These are phyloP conservation scores for Saturnia japonica DNA, from an alignment of 2,888 invertebrate genomes.

Conservation along the genomic window DNA sequence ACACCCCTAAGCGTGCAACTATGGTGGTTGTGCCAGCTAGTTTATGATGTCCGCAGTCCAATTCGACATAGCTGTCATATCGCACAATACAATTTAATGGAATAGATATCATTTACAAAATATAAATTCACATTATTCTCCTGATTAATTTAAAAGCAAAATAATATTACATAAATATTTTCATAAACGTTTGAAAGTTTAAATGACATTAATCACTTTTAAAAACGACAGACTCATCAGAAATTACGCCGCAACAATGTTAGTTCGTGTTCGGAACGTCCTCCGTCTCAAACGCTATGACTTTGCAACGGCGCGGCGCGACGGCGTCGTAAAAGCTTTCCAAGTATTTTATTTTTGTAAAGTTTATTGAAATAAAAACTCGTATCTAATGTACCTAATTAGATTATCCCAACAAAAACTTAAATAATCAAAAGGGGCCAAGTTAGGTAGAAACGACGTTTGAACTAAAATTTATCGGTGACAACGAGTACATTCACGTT, in stretches of 20 bases:
- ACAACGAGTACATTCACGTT: too few species aligned
- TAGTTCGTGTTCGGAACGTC: slow-evolving; percentile 7
- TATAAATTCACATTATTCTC: neutral
- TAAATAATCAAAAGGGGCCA: too few species aligned
- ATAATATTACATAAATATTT: neutral
- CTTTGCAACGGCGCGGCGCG: neutral
- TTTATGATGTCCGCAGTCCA: too few species aligned
- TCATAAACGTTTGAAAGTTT: neutral
- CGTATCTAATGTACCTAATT: neutral
- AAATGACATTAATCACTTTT: neutral
- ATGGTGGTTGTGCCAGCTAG: too few species aligned
- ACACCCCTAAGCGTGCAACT: too few species aligned
- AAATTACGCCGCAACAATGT: slow-evolving; percentile 6
- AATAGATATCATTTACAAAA: neutral
- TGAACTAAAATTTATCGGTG: too few species aligned
- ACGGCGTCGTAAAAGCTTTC: neutral
- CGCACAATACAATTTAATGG: neutral
- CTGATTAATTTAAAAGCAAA: neutral
- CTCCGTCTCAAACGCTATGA: neutral
- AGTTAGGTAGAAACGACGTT: too few species aligned
- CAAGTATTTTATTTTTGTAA: neutral
- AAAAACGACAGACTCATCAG: neutral
- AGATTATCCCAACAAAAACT: too few species aligned
- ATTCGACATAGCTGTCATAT: too few species aligned
- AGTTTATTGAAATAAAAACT: neutral